Percentiles rank a stretch among this genome's conserved stretches.
Evolutionary conservation across 2,888 invertebrate genomes (phyloP).

Genomic region (Hipparchia semele): DNA sequence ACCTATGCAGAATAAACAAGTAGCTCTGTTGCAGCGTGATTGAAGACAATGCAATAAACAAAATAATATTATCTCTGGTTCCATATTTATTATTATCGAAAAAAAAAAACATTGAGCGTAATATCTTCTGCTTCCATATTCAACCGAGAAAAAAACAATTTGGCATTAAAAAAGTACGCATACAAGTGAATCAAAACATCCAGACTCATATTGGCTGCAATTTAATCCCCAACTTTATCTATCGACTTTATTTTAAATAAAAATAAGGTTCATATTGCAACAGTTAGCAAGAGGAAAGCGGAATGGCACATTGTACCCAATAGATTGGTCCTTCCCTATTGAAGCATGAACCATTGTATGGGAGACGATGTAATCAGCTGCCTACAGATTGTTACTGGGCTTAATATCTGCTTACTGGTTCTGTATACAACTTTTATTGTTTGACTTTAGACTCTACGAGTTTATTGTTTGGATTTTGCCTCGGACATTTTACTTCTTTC

Average conservation of each 20-base stretch:
- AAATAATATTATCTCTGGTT: too few relatives aligned
- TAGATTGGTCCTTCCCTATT: constrained; percentile 39
- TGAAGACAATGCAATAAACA: too few relatives aligned
- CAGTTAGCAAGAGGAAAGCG: background rate
- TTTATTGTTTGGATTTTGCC: background rate
- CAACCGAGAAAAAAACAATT: constrained; percentile 12
- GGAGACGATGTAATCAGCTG: constrained; percentile 36
- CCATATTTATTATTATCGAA: background rate
- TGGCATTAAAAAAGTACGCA: constrained; percentile 9
- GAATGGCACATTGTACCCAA: constrained; percentile 31
- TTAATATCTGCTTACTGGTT: constrained; percentile 32
- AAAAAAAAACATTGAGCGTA: background rate
- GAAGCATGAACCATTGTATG: constrained; percentile 37
- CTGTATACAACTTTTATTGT: constrained; percentile 18
- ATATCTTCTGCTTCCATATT: background rate
- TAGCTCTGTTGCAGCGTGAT: too few relatives aligned
- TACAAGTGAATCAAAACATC: constrained; percentile 17
- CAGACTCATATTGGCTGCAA: constrained; percentile 8
- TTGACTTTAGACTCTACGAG: background rate
- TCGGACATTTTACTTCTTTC: background rate
- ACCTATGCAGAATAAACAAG: too few relatives aligned
- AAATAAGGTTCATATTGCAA: constrained; percentile 25
- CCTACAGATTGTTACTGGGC: constrained; percentile 32
- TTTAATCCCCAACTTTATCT: background rate
- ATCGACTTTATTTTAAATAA: constrained; percentile 10